Evolutionary conservation across 2,797 vertebrate species (phyloP).

Genomic region (Eulemur mongoz): DNA sequence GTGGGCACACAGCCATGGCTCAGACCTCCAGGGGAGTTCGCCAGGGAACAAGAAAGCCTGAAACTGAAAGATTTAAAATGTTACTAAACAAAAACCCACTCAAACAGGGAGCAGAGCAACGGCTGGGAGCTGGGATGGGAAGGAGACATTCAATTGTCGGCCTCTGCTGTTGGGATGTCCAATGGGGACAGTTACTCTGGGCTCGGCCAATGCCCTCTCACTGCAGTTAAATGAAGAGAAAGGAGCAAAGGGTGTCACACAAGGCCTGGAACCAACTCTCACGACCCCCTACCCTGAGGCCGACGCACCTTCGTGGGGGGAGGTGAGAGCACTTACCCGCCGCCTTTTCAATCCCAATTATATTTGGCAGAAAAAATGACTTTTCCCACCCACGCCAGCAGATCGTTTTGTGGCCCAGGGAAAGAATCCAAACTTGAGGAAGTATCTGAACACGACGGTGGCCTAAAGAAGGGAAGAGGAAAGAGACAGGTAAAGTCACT

Average conservation of each 20-base stretch:
- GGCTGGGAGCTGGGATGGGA: background rate
- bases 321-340: slow-evolving; percentile 72
- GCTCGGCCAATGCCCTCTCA: background rate
- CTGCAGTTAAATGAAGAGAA: background rate
- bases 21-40: background rate
- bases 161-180: background rate
- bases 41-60: background rate
- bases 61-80: background rate
- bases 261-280: no score
- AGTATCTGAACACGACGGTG: slow-evolving; percentile 90
- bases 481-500: no score
- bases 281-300: background rate
- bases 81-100: background rate
- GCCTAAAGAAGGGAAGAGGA: slow-evolving; percentile 77
- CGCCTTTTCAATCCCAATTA: slow-evolving; percentile 87
- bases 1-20: background rate
- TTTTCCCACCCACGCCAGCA: slow-evolving; percentile 87
- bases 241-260: background rate
- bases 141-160: background rate
- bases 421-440: slow-evolving; percentile 90
- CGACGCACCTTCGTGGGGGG: slow-evolving; percentile 84
- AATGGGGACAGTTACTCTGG: background rate
- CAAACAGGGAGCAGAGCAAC: rapidly evolving
- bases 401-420: slow-evolving; percentile 88
- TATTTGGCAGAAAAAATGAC: slow-evolving; percentile 88